Evolutionary conservation across 2,113 vertebrate species (phyloP), one percentile per base, ranked within the genome.

Genomic region (Neomonachus schauinslandi): DNA sequence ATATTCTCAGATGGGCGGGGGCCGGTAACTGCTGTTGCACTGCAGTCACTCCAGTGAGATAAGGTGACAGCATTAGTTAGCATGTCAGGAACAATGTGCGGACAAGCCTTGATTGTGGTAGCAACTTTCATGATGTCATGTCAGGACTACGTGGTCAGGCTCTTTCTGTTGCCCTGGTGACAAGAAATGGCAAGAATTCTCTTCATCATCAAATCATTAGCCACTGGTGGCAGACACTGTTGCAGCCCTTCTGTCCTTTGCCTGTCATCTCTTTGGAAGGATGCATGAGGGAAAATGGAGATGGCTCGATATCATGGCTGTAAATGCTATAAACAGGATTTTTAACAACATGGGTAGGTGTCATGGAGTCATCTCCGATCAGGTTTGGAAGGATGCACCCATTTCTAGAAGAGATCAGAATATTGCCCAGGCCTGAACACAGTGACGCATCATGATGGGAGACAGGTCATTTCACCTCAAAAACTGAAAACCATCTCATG

Each of bases 151-250:
- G 26, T 19, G 91, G 90, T 55, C 95, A 95, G 79, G 61, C 83
- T 96, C 69, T 84, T 33, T 94, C 74, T 65, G 86, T 94, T 97
- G 87, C 90, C 93, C 94, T 74, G 84, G 92, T 97, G 94, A 97
- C 63, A 87, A 71, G 69, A 42, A 81, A 92, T 76, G 74, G 85
- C 57, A 93, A 92, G 51, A 76, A 92, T 96, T 94, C 87, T 83
- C 86, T 97, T 96, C 87, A 81, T 85, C 87, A 96, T 76, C n/a
- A 87, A 92, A 85, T 97, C 95, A 82, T 95, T 95, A 97, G 88
- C 36, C 36, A 26, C 92, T 76, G 82, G 57, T 91, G n/a, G 69
- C 94, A 96, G 92, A 88, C 63, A 89, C 22, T 11, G 79, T 67
- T 89, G 93, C 86, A 51, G 76, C 31, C 86, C 28, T 69, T 36